Evolutionary conservation across 2,797 vertebrate species (phyloP).

Genomic region (Lemur catta): DNA sequence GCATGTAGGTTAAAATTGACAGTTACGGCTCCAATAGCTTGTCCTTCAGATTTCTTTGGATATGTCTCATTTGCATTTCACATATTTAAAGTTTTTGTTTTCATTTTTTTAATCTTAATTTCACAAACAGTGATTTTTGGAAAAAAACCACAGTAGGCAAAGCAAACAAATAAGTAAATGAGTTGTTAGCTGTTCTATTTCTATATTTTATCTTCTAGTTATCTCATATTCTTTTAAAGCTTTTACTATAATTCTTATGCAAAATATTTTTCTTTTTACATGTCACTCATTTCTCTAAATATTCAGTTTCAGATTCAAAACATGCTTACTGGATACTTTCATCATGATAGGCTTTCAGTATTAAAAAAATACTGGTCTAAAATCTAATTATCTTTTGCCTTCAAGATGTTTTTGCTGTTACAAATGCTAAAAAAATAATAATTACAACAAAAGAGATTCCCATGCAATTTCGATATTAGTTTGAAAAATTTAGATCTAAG

Average conservation of each 20-base stretch:
- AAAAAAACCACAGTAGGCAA: not conserved
- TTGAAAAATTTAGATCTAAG: not conserved
- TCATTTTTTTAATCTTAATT: not conserved
- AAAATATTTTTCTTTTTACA: not conserved
- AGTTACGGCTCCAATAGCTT: not conserved
- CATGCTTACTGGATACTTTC: not conserved
- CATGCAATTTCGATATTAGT: not conserved
- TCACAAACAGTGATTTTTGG: not conserved
- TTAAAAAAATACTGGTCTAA: not conserved
- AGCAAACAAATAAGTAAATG: not conserved
- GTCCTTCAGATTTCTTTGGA: not conserved
- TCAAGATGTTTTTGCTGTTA: not conserved
- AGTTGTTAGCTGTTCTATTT: not conserved
- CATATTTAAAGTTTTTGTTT: not conserved
- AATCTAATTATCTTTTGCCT: not conserved
- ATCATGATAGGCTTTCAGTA: not conserved
- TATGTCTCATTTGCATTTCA: not conserved
- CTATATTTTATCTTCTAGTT: not conserved
- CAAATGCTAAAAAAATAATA: constrained; percentile 11
- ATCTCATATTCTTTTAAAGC: not conserved
- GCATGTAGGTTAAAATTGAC: not conserved
- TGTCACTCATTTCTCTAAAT: not conserved
- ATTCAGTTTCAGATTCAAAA: not conserved
- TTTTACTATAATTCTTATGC: not conserved
- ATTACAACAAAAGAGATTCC: not conserved